Evolutionary conservation across 1,140 invertebrate species (phyloP).

Genomic region (Papilio xuthus): DNA sequence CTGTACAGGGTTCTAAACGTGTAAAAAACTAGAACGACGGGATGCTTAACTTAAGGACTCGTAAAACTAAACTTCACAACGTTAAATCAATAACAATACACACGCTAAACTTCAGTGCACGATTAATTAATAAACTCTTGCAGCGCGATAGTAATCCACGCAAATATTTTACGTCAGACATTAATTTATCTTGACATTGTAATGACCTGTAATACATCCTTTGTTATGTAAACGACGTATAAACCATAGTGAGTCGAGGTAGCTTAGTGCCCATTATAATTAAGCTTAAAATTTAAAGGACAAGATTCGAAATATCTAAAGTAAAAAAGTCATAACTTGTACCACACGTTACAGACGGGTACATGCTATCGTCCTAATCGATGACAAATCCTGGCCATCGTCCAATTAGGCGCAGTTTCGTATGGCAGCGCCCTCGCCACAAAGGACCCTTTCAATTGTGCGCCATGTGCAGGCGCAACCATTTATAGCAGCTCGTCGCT

Average conservation of each 20-base stretch:
- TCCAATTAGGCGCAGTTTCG: slow-evolving; percentile 32
- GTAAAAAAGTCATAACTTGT: slow-evolving; percentile 12
- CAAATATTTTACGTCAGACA: slow-evolving; percentile 16
- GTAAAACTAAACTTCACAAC: too few species aligned
- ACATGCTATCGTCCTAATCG: slow-evolving; percentile 13
- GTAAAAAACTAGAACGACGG: too few species aligned
- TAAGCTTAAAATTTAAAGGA: background rate
- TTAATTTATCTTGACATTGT: background rate
- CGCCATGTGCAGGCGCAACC: slow-evolving; percentile 17
- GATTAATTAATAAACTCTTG: background rate
- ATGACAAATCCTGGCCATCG: slow-evolving; percentile 25
- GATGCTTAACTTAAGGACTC: background rate
- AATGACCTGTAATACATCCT: slow-evolving; percentile 8
- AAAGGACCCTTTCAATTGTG: slow-evolving; percentile 34
- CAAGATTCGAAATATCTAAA: background rate
- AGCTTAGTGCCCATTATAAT: background rate
- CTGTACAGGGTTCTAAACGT: too few species aligned
- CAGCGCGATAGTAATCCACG: background rate
- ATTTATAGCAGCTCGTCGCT: slow-evolving; percentile 1
- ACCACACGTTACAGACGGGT: background rate
- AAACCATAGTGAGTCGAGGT: background rate
- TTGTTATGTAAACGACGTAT: background rate
- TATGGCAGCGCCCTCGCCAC: slow-evolving; percentile 25
- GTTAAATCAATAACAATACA: background rate
- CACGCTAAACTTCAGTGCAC: background rate